Evolutionary conservation across 2,113 vertebrate genomes (phyloP), one percentile per base, ranked within the genome.

Genomic region (Rattus rattus): DNA sequence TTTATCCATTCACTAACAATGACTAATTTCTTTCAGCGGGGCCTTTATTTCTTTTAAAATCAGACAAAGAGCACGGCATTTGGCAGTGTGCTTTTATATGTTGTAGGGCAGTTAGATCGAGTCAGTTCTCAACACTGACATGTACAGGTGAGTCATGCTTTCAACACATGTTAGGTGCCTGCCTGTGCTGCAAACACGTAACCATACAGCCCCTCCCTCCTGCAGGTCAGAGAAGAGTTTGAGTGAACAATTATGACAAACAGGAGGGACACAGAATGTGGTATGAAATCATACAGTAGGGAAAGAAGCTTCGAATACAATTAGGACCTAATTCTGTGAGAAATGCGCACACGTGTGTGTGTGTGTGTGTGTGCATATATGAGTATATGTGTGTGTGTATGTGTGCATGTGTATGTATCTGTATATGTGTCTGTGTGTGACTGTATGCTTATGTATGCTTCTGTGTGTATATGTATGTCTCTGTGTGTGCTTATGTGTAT

Each of bases 1-100:
- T 72, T 65, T 39, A 52, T 65, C 77, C 72, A 17, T 33, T 89
- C 24, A 90, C 63, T 90, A 79, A 63, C 49, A 79, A 94, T 28
- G 67, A 61, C 20, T 77, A n/a, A 56, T 61, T 56, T 69, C 80
- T 70, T 47, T 88, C 80, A 70, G 13, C 16, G 5, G 28, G 70
- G 2, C 43, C 33, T 95, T 49, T 24, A 10, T 43, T 86, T 77
- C 76, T 73, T 69, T 39, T n/a, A 12, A 49, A 69, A 11, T 1
- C 59, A 47, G 28, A 59, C 49, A 80, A 30, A 70, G 59, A 69
- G 56, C 10, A 3, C 49, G 36, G 19, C n/a, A 69, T 69, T 54
- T 72, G 52, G 69, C 61, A 16, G 12, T 12, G 24, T 16, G 22
- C 43, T 90, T 76, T 90, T 81, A 59, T 49, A 12, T 24, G 67